Evolutionary conservation across 2,113 vertebrate genomes (phyloP), one percentile per base, ranked within the genome.

Genomic region (Daubentonia madagascariensis): DNA sequence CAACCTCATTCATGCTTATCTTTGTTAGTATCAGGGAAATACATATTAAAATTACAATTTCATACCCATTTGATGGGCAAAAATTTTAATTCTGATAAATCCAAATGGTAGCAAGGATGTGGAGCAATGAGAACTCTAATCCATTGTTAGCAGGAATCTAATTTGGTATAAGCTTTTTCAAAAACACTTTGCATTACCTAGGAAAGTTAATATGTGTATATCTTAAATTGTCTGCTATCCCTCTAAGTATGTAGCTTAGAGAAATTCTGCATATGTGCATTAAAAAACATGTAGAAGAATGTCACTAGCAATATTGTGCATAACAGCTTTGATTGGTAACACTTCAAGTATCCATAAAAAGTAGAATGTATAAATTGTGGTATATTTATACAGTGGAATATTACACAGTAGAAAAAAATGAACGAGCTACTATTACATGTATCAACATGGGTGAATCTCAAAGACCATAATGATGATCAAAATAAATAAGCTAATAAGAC

Each of bases 341-440:
- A 37, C 2, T 57, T 59, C 48, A 76, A 48, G 79, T 85, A 20
- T 81, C 67, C 23, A 8, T 48, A 45, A 81, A 81, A 48, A 93
- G 43, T 67, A 57, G 40, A 61, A 85, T 20, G 79, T 20, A 76
- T 72, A 54, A 63, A 65, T 81, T 68, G 6, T 59, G 23, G 14
- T 12, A 17, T 80, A 45, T 75, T 95, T 91, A 72, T 65, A 89
- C 23, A 95, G 48, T 52, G 59, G 65, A 81, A 93, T 89, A 94
- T 37, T 93, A 83, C 40, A 86, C 10, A 75, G 65, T 37, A 72
- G 65, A 94, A 89, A 97, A 94, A 94, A 96, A 85, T 45, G 48
- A 67, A 57, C 43, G 22, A 84, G 54, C 32, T 80, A 20, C 18
- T 78, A 30, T n/a, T 52, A 37, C 35, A 32, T 52, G 54, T 95